Conservation (phyloP, 2,113 vertebrate genomes). For the Guaruba guarouba region DNA sequence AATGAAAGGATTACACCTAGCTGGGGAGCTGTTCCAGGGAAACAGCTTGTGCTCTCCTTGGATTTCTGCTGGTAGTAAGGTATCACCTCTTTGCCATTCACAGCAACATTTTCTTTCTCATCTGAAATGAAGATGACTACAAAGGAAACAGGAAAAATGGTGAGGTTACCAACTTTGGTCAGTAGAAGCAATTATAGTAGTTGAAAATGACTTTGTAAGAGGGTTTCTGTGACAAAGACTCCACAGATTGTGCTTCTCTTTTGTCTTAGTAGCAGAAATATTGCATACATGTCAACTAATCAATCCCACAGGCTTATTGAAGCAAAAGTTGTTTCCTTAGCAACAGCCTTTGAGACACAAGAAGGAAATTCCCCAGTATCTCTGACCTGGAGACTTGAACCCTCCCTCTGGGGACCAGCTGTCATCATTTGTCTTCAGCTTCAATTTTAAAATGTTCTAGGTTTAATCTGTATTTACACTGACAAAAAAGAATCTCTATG, state of each 20-base stretch:
- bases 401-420: background rate
- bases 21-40: background rate
- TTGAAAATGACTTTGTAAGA: background rate
- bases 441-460: background rate
- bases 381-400: background rate
- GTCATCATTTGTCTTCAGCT: slow-evolving; percentile 6
- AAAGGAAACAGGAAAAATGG: background rate
- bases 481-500: slow-evolving; percentile 9
- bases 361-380: background rate
- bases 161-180: background rate
- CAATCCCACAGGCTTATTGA: background rate
- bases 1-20: background rate
- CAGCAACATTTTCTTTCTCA: background rate
- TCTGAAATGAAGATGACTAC: background rate
- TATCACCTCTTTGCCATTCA: background rate
- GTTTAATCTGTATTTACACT: slow-evolving; percentile 33
- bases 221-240: background rate
- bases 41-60: background rate
- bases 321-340: background rate
- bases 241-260: background rate
- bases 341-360: background rate
- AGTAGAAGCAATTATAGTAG: background rate
- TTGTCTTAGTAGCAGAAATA: background rate
- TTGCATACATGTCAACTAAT: background rate
- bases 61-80: background rate